Conservation (phyloP, 1,140 invertebrate genomes). For the Fopius arisanus region DNA sequence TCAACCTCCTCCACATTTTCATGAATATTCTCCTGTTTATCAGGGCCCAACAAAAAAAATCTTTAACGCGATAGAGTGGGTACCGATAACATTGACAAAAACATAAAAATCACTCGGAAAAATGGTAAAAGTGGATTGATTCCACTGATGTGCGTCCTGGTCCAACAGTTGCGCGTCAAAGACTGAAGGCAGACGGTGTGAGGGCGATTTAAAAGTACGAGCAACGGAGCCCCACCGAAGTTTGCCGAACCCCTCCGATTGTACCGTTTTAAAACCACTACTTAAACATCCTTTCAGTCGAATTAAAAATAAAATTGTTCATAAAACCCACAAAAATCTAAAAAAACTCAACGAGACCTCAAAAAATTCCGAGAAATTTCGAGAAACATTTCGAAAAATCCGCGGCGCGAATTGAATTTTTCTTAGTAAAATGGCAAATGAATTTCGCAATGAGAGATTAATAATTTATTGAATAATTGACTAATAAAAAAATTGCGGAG, state of each 20-base stretch:
- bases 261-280: constrained; percentile 18
- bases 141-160: constrained; percentile 13
- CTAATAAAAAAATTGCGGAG: too few relatives aligned
- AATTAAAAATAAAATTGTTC: too few relatives aligned
- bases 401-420: too few relatives aligned
- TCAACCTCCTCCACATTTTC: constrained; percentile 20
- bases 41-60: background rate
- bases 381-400: too few relatives aligned
- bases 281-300: too few relatives aligned
- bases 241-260: constrained; percentile 26
- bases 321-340: background rate
- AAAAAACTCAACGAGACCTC: background rate
- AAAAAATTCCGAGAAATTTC: too few relatives aligned
- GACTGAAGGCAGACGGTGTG: constrained; percentile 26
- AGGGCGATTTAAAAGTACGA: constrained; percentile 30
- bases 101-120: background rate
- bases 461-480: too few relatives aligned
- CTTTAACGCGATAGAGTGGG: background rate
- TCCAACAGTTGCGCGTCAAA: constrained; percentile 28
- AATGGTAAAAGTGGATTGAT: background rate
- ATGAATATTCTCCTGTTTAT: background rate
- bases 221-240: constrained; percentile 16
- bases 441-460: too few relatives aligned
- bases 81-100: background rate
- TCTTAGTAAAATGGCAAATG: too few relatives aligned